Evolutionary conservation across 2,113 vertebrate genomes (phyloP), one percentile per base, ranked within the genome.

Genomic region (Ramphastos sulfuratus): DNA sequence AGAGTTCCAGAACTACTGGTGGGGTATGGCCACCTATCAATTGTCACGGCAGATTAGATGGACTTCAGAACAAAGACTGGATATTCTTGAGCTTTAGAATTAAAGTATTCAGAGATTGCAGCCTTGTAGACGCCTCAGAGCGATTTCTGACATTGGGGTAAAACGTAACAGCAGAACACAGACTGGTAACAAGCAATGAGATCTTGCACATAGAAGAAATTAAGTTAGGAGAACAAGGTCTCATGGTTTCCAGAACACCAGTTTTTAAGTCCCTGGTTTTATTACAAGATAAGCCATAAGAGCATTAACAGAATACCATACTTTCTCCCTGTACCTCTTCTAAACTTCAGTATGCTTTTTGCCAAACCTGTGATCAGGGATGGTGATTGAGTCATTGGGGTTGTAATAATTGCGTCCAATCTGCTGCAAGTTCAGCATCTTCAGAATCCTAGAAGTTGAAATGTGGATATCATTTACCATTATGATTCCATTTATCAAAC

Each of bases 401-500:
- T 98, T 99, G 94, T 99, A 99, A 89, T 98, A 99, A 97, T 99
- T 98, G 59, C 99, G 98, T 83, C 99, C 99, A 82, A 99, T 99
- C 96, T 99, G 99, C 85, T 99, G 99, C 98, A 99, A 98, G 77
- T 98, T 98, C 89, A 99, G 97, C 65, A 99, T 98, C 96, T 98
- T 99, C 97, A 99, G 73, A 86, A 99, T 96, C 94, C 99, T 99
- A 27, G 54, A 90, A 95, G 39, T 60, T 8, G n/a, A 90, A 89
- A 90, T 30, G 65, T 3, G 0, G 21, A 50, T 63, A 31, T 33
- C 4, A 44, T 70, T 93, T 35, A 84, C 14, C 20, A 56, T 19
- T 60, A 74, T 15, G 76, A 33, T 28, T 70, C 42, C 55, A 12
- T 74, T 79, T n/a, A 69, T 30, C 39, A 70, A 59, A 93, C 33